These are phyloP conservation scores for Diuraphis noxia DNA, from an alignment of 1,140 invertebrate species.

Conservation along the genomic window DNA sequence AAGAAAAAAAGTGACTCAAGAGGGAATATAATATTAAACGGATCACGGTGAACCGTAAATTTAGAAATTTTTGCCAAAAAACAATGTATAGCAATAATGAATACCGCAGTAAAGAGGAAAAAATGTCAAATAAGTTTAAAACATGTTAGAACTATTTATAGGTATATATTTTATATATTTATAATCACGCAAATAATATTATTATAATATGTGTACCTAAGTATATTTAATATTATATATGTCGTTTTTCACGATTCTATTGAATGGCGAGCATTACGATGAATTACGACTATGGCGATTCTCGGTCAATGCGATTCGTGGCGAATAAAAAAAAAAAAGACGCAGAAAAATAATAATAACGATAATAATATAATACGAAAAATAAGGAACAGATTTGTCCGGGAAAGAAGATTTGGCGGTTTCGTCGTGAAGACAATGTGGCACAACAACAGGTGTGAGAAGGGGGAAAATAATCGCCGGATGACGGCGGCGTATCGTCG, in stretches of 20 bases:
- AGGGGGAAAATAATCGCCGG: conserved; percentile 31
- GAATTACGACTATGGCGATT: neutral
- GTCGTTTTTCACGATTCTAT: neutral
- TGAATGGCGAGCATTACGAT: neutral
- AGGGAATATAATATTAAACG: neutral
- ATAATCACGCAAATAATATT: neutral
- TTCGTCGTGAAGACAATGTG: conserved; percentile 6
- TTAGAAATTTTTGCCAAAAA: neutral
- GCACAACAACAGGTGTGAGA: neutral
- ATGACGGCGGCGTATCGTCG: conserved; percentile 33
- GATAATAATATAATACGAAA: neutral
- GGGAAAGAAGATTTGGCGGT: conserved; percentile 33
- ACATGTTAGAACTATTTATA: neutral
- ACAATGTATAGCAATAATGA: neutral
- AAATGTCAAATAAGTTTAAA: neutral
- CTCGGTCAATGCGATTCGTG: neutral
- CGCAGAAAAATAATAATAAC: neutral
- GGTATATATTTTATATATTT: neutral
- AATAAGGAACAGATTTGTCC: conserved; percentile 4
- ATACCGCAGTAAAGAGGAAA: neutral
- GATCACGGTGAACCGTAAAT: neutral
- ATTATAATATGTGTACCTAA: neutral
- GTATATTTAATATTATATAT: too few relatives aligned
- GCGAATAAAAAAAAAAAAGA: neutral
- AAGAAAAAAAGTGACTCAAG: neutral